A percentile compares a stretch with the other conserved stretches of the same genome.
These are phyloP conservation scores for Acrobasis repandana DNA, from an alignment of 2,888 invertebrate genomes.

Conservation along the genomic window DNA sequence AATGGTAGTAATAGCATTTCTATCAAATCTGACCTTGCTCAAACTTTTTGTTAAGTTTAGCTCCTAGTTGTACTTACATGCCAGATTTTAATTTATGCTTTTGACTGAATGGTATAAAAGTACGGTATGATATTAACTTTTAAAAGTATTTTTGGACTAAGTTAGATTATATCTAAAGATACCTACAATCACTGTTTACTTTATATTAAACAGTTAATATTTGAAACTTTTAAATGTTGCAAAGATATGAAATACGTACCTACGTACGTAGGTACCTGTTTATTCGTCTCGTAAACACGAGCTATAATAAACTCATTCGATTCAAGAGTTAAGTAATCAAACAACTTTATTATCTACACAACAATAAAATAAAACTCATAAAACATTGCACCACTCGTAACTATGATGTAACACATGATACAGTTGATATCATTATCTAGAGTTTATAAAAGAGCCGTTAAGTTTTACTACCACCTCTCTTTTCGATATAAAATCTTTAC, in stretches of 20 bases:
- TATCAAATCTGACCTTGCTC: too few species aligned
- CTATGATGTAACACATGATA: slow-evolving; percentile 23
- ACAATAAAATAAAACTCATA: slow-evolving; percentile 31
- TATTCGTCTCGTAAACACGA: background rate
- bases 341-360: slow-evolving; percentile 37
- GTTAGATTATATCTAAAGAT: too few species aligned
- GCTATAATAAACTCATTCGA: background rate
- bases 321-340: slow-evolving; percentile 26
- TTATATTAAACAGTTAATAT: too few species aligned
- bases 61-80: too few species aligned
- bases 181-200: too few species aligned
- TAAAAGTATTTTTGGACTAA: too few species aligned
- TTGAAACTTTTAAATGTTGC: background rate
- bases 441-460: slow-evolving; percentile 51
- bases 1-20: too few species aligned
- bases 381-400: slow-evolving; percentile 16
- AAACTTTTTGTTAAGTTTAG: too few species aligned
- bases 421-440: slow-evolving; percentile 30
- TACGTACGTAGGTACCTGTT: background rate
- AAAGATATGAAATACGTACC: background rate
- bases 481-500: slow-evolving; percentile 38
- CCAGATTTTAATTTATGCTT: too few species aligned
- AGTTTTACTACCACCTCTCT: slow-evolving; percentile 42
- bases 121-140: too few species aligned
- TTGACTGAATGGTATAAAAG: too few species aligned